Base-by-base conservation (phyloP, 1,140 invertebrate species). In the Bombyx mori region DNA sequence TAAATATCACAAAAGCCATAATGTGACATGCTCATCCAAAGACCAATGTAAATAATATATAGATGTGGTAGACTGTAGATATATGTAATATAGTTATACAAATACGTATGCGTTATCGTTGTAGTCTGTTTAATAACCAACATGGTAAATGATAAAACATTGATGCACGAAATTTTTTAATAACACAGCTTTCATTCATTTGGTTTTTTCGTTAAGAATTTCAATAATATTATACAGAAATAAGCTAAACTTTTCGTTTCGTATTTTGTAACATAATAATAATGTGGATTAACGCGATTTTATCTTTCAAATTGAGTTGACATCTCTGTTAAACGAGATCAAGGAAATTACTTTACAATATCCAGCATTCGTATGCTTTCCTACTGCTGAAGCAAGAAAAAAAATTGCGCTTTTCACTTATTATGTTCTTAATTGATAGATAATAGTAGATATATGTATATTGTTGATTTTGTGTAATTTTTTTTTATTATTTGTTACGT, bases 1-100 rank as follows among this genome's bases (percentile, higher is more conserved):
- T 35, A 73, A 82, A 63, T 69, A 79, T 75, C 73, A 83, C 76
- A 79, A 69, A 79, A 70, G 81, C 79, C 82, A 82, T 82, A 80
- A 79, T 68, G 70, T 83, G 71, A 82, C 80, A 83, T 73, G 80
- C 79, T 86, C 81, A 84, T 79, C 82, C 79, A 86, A 86, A 86
- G 82, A 86, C 82, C 82, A 86, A 82, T 80, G 75, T 82, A 77
- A 76, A 74, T 86, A 86, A 77, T 69, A 73, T 84, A 82, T 70
- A 68, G 62, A 82, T 76, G 76, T 76, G 2, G 26, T 86, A 86
- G 78, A 66, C 58, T 72, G 64, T 84, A 84, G 78, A 69, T 74
- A 75, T 55, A 71, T 70, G 62, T 79, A 71, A 72, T 65, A 69
- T 65, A 76, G 70, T 69, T 61, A 69, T 62, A 58, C 64, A 69